Percentiles rank a stretch among this genome's conserved stretches.
Conservation (phyloP, 1,140 invertebrate species). For the Pentalonia nigronervosa region DNA sequence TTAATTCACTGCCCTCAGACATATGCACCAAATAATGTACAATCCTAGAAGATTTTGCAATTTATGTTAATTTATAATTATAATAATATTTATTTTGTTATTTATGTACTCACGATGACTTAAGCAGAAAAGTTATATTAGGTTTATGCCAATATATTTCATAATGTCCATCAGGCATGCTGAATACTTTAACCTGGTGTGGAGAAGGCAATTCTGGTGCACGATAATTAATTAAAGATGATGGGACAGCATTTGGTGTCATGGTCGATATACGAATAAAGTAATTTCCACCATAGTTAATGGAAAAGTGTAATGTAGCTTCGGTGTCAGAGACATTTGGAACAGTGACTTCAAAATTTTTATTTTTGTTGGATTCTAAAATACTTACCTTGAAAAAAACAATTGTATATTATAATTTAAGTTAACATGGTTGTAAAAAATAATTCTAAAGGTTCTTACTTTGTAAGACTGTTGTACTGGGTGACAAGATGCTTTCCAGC, state of each 20-base stretch:
- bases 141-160: conserved; percentile 71
- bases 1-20: conserved; percentile 44
- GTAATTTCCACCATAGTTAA: conserved; percentile 73
- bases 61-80: background rate
- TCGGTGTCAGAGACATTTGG: conserved; percentile 27
- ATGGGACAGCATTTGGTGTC: conserved; percentile 65
- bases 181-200: conserved; percentile 69
- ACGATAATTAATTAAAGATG: conserved; percentile 65
- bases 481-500: conserved; percentile 67
- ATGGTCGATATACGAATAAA: conserved; percentile 68
- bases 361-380: conserved; percentile 68
- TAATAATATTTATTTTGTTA: background rate
- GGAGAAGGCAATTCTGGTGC: conserved; percentile 73
- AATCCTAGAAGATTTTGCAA: background rate
- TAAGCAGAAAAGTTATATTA: conserved; percentile 46
- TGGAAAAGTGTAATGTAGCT: conserved; percentile 64
- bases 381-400: conserved; percentile 57
- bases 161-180: conserved; percentile 68
- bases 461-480: conserved; percentile 68
- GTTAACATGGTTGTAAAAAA: background rate
- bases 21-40: conserved; percentile 52
- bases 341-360: conserved; percentile 62
- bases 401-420: background rate
- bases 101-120: background rate
- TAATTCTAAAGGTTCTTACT: conserved; percentile 64